Conservation (phyloP, 2,113 vertebrate species). For the Bos indicus region DNA sequence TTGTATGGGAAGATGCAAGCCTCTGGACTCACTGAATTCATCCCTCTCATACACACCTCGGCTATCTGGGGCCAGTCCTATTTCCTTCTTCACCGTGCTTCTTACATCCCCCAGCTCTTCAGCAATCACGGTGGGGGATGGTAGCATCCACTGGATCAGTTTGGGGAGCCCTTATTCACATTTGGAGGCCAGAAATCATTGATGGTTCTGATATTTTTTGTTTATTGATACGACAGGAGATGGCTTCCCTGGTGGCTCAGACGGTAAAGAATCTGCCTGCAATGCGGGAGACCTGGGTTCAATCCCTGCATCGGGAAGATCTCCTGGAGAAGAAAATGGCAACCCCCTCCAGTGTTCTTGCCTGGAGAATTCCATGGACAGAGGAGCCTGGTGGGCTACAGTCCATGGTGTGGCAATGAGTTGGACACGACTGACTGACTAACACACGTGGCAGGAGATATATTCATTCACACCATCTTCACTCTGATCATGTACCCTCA, state of each 20-base stretch:
- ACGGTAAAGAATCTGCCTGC: background rate
- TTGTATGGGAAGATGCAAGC: background rate
- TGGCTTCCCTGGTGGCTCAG: background rate
- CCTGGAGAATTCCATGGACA: background rate
- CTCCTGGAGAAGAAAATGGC: background rate
- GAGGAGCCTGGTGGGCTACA: background rate
- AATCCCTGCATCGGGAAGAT: accelerated
- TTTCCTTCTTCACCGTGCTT: background rate
- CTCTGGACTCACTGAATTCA: background rate
- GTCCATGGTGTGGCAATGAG: background rate
- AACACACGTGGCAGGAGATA: no score
- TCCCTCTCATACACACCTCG: background rate
- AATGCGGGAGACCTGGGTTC: background rate
- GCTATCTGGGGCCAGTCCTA: background rate
- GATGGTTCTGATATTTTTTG: background rate
- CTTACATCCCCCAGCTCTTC: background rate
- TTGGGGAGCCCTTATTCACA: background rate
- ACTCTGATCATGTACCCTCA: background rate
- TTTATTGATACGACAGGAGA: background rate
- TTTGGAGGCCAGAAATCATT: background rate
- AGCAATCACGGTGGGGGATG: background rate
- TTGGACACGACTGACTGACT: background rate
- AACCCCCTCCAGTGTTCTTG: background rate
- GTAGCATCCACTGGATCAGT: background rate
- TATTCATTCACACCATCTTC: background rate